Conservation (phyloP, 1,140 invertebrate genomes). For the Achatina immaculata region DNA sequence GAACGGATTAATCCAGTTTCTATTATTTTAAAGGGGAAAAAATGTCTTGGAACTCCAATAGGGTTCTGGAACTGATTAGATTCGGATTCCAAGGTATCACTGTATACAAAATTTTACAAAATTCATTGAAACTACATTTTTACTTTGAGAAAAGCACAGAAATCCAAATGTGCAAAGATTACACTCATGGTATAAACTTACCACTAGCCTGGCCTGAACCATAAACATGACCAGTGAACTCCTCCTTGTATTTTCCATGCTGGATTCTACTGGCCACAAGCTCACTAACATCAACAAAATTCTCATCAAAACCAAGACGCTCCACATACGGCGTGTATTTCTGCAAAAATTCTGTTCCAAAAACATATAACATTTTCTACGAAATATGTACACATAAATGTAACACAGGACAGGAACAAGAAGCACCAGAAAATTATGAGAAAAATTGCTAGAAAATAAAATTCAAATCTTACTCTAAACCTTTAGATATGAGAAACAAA, state of each 20-base stretch:
- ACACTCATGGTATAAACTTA: no score
- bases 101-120: no score
- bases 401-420: background rate
- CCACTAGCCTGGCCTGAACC: background rate
- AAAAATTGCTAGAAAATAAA: conserved; percentile 8
- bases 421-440: background rate
- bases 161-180: no score
- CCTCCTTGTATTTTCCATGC: conserved; percentile 7
- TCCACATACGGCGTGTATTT: conserved; percentile 60
- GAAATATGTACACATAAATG: background rate
- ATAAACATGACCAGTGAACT: conserved; percentile 36
- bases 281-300: conserved; percentile 59
- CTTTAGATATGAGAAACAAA: background rate
- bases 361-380: background rate
- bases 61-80: no score
- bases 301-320: conserved; percentile 64
- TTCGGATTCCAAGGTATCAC: no score
- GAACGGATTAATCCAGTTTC: no score
- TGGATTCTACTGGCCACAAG: conserved; percentile 51
- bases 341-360: conserved; percentile 55
- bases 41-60: no score
- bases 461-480: background rate
- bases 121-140: no score
- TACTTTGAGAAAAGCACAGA: no score
- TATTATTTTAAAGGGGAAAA: no score